These are phyloP conservation scores for Gymnobelideus leadbeateri DNA, from an alignment of 2,113 vertebrate genomes.

Conservation along the genomic window DNA sequence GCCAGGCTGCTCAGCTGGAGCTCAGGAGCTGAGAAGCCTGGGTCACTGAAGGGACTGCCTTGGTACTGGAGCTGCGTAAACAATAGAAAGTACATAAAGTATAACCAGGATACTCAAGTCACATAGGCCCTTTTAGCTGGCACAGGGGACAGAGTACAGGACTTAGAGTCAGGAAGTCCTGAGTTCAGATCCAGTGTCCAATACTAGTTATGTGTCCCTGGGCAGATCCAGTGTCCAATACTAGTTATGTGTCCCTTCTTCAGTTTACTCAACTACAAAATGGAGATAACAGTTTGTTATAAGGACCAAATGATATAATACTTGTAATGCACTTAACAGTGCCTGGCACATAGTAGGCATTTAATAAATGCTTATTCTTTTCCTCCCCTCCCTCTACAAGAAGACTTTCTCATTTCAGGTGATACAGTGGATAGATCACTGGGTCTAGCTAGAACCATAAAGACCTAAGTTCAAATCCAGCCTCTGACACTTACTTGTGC, in stretches of 20 bases:
- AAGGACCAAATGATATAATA: conserved; percentile 6
- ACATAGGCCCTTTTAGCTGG: neutral
- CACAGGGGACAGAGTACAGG: neutral
- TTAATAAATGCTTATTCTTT: neutral
- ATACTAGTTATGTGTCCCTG: neutral
- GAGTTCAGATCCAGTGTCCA: neutral
- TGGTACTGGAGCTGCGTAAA: conserved; percentile 74
- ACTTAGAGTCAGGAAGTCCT: neutral
- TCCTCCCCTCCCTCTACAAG: conserved; percentile 13
- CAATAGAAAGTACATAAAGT: conserved; percentile 15
- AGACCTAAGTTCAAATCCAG: neutral
- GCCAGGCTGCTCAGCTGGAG: conserved; percentile 76
- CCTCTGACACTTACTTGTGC: neutral
- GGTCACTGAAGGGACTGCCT: conserved; percentile 80
- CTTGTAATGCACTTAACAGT: neutral
- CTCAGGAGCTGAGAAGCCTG: conserved; percentile 68
- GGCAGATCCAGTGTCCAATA: neutral
- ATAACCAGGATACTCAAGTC: neutral
- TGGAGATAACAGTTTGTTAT: conserved; percentile 10
- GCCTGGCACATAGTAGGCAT: neutral
- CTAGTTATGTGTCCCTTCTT: neutral
- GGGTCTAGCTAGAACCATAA: neutral
- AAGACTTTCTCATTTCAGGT: neutral
- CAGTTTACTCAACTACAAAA: conserved; percentile 23
- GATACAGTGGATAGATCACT: neutral